Base-by-base conservation (phyloP, 2,113 vertebrate species). In the Albula glossodonta region DNA sequence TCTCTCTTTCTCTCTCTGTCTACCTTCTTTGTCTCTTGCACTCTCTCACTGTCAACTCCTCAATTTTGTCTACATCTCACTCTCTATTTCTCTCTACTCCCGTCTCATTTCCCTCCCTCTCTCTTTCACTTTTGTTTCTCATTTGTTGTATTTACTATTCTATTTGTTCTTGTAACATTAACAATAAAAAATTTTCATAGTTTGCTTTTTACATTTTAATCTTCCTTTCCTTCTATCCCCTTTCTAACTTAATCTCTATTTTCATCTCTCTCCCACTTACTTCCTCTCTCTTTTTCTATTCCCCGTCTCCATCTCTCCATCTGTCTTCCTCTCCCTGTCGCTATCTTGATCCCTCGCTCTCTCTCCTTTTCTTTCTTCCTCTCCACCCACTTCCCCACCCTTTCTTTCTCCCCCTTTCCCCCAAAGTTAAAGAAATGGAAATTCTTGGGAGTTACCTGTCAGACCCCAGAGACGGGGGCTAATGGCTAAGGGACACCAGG, bases 401-500 rank as follows among this genome's bases (percentile, higher is more conserved):
- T 13, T 13, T 3, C 11, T 60, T 60, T 60, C 56, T 12, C 56
- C 17, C 56, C 17, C 22, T n/a, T 17, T 8, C 63, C 63, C 86
- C 53, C 84, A 83, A 79, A 88, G 83, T 87, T 86, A 92, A 93
- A 93, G 89, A 91, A 88, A 88, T 84, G 90, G 92, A 93, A 92
- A 93, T 92, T 89, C 91, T 88, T 92, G 90, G 91, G 92, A 94
- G 93, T 94, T 91, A 94, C 93, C 93, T 93, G 91, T 82, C 87
- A 89, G 88, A 87, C 90, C 90, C 86, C 0, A 88, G 88, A 89
- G 90, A 91, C 89, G 83, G 84, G 84, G 84, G 90, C 92, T 66
- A 92, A 84, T 86, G 84, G 89, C 92, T 74, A 92, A 81, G 83
- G 66, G 12, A 83, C 85, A 87, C 89, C 86, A 88, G 53, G 83